Evolutionary conservation across 2,888 invertebrate species (phyloP).

Genomic region (Ochropacha duplaris): DNA sequence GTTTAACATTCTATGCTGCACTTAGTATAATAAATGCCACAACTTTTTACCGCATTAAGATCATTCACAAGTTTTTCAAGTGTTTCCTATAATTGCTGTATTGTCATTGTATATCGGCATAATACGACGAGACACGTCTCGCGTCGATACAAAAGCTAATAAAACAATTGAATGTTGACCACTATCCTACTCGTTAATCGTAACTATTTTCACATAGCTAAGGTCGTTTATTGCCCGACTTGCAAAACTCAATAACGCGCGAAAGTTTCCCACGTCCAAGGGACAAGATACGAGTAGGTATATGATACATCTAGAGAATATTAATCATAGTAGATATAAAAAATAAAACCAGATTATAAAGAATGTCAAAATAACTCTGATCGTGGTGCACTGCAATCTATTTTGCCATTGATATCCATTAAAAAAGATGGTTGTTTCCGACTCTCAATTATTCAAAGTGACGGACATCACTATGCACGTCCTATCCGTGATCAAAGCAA

Average conservation of each 20-base stretch:
- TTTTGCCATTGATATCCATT: neutral
- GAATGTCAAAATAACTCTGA: neutral
- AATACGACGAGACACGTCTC: neutral
- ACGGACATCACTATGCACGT: slow-evolving; percentile 19
- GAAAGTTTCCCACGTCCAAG: slow-evolving; percentile 58
- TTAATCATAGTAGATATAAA: too few species aligned
- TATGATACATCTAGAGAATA: slow-evolving; percentile 41
- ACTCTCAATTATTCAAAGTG: neutral
- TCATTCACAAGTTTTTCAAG: neutral
- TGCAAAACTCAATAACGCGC: slow-evolving; percentile 36
- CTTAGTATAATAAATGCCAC: neutral
- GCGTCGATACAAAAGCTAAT: neutral
- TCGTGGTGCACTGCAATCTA: neutral
- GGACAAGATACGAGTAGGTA: slow-evolving; percentile 20
- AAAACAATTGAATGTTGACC: neutral
- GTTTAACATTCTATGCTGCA: neutral
- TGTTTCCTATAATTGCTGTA: neutral
- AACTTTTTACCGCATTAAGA: neutral
- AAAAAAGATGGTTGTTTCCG: neutral
- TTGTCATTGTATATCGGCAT: neutral
- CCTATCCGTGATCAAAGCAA: slow-evolving; percentile 27
- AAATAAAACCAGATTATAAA: slow-evolving; percentile 14
- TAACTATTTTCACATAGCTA: slow-evolving; percentile 24
- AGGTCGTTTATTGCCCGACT: slow-evolving; percentile 28
- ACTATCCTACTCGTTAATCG: slow-evolving; percentile 34